Evolutionary conservation across 2,113 vertebrate genomes (phyloP), one percentile per base, ranked within the genome.

Genomic region (Chrysochloris asiatica): DNA sequence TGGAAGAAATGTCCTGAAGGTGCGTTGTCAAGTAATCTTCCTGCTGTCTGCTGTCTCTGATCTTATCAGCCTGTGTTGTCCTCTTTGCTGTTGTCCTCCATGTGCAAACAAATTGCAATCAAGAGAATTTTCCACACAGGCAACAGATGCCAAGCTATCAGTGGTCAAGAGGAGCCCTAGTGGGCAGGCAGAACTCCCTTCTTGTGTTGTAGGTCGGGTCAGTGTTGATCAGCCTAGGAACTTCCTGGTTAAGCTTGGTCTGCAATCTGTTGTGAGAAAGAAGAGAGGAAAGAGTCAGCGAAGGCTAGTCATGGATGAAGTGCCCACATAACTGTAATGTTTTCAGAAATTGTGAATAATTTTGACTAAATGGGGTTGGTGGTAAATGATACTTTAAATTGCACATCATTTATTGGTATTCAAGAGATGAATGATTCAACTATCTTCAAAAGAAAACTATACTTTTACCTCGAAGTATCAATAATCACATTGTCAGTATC

Each of bases 1-100:
- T 63, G 90, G 54, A 94, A 84, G 83, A 89, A 63, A 94, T 81
- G 95, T 96, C 86, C 86, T 61, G 26, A 86, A 96, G 86, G 65
- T n/a, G 71, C 93, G 95, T 47, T 88, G 95, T 89, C 95, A 98
- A 96, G 97, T 95, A 97, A 97, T 98, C 97, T 96, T 97, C 97
- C 97, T 95, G 96, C 78, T 95, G 96, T 50, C n/a, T n/a, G 24
- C 13, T 22, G 19, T 96, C 93, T 91, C 96, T 83, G 95, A 94
- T 97, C 96, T 98, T 96, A 92, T 98, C 98, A 98, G 95, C 97
- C 97, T 97, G 94, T 96, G 87, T 96, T 97, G 95, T 96, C 96
- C 96, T 98, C 97, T 96, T 95, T 97, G 96, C 96, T 97, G 96
- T 90, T 96, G 97, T 98, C 97, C 96, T 98, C 98, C 98, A 98